A percentile compares a stretch with the other conserved stretches of the same genome.
phyloP scores from a whole-genome alignment of 1,140 invertebrate genomes.

The Drosophila teissieri region DNA sequence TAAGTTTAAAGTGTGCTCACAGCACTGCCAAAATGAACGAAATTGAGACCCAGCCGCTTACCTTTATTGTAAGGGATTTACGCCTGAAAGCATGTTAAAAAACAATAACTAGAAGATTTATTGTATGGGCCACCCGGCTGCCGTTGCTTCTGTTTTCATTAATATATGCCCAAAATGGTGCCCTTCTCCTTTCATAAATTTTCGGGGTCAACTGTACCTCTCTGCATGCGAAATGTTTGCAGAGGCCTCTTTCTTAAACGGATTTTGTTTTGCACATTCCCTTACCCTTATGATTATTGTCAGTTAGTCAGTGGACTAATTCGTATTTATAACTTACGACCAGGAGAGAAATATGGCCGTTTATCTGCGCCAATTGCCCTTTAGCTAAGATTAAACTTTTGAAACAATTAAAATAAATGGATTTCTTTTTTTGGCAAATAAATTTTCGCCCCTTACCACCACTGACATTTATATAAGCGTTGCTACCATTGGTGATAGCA shows the following conservation, averaged over 20 bases:
- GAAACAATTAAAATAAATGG: neutral
- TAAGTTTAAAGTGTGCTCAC: slow-evolving; percentile 65
- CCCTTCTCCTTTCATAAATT: slow-evolving; percentile 41
- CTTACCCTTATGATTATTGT: slow-evolving; percentile 13
- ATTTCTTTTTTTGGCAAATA: too few species aligned
- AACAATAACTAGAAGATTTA: slow-evolving; percentile 79
- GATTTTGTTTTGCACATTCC: neutral
- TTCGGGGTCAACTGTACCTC: slow-evolving; percentile 3
- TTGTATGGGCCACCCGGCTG: slow-evolving; percentile 26
- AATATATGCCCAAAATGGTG: slow-evolving; percentile 30
- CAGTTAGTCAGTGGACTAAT: slow-evolving; percentile 8
- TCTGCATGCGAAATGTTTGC: neutral
- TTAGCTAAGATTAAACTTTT: neutral
- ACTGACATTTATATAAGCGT: neutral
- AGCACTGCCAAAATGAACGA: slow-evolving; percentile 33
- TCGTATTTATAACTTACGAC: slow-evolving; percentile 9
- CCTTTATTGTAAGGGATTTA: slow-evolving; percentile 68
- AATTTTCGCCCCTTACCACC: neutral
- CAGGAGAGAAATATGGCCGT: slow-evolving; percentile 7
- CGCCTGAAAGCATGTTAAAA: slow-evolving; percentile 56
- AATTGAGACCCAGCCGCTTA: slow-evolving; percentile 34
- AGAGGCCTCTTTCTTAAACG: slow-evolving; percentile 12
- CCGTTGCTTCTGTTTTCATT: slow-evolving; percentile 30
- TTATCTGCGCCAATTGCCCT: neutral
- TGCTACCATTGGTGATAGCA: neutral